These are phyloP conservation scores for Thaleichthys pacificus DNA, from an alignment of 2,797 vertebrate genomes.

Conservation along the genomic window DNA sequence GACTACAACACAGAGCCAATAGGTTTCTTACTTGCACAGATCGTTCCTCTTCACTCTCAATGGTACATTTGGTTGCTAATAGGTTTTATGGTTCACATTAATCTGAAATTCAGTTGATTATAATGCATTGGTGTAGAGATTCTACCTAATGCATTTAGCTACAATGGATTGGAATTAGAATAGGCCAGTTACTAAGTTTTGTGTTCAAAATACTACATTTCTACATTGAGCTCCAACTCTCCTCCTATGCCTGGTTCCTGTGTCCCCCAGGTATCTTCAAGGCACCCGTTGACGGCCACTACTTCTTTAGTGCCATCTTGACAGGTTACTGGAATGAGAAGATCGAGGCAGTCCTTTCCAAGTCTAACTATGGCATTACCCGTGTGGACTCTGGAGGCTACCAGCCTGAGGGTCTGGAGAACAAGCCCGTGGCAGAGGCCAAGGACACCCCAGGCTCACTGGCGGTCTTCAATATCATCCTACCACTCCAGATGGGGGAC, in stretches of 20 bases:
- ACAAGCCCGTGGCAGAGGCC: conserved; percentile 85
- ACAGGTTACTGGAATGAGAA: conserved; percentile 87
- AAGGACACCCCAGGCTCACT: conserved; percentile 82
- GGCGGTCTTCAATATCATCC: conserved; percentile 88
- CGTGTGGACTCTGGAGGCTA: conserved; percentile 90
- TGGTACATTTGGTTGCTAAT: too few species aligned
- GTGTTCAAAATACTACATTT: not conserved
- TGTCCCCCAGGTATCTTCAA: conserved; percentile 83
- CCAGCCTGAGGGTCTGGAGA: conserved; percentile 91
- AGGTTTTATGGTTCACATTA: too few species aligned
- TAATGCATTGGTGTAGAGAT: too few species aligned
- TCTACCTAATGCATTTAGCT: too few species aligned
- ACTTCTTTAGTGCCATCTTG: conserved; percentile 89
- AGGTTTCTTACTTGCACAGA: not conserved
- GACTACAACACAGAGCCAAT: not conserved
- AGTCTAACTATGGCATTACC: conserved; percentile 87
- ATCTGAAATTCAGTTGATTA: too few species aligned
- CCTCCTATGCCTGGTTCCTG: not conserved
- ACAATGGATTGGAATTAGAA: not conserved
- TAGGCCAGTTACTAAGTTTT: not conserved
- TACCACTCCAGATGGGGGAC: conserved; percentile 82
- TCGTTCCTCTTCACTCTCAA: not conserved
- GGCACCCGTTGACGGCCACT: conserved; percentile 82
- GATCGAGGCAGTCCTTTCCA: conserved; percentile 92
- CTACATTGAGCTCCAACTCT: not conserved